Conservation (phyloP, 2,113 vertebrate species). For the Cebus imitator region DNA sequence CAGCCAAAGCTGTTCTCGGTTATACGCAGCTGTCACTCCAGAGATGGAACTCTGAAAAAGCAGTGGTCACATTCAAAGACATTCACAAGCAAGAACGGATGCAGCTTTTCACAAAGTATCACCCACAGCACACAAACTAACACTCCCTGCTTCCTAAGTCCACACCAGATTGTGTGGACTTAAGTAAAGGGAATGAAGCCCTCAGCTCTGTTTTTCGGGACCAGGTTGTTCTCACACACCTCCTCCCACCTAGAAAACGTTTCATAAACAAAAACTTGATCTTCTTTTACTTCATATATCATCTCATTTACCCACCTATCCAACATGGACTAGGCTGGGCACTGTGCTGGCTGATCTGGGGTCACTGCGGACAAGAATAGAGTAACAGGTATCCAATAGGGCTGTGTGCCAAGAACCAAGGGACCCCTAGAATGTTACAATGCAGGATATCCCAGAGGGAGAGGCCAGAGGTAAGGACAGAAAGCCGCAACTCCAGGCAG, state of each 20-base stretch:
- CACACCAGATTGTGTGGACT: not conserved
- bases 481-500: not conserved
- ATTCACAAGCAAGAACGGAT: fast-evolving
- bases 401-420: not conserved
- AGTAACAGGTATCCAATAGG: not conserved
- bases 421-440: not conserved
- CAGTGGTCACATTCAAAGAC: not conserved
- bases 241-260: not conserved
- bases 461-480: not conserved
- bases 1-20: slow-evolving; percentile 97
- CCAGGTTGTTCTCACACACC: not conserved
- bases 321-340: not conserved
- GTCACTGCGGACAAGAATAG: not conserved
- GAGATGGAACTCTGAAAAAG: slow-evolving; percentile 89
- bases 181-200: not conserved
- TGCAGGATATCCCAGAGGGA: not conserved
- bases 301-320: not conserved
- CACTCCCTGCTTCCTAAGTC: not conserved
- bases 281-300: not conserved
- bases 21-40: slow-evolving; percentile 95
- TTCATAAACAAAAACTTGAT: not conserved
- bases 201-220: not conserved
- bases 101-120: not conserved
- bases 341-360: not conserved
- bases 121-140: too few species aligned